Base-by-base conservation (phyloP, 2,888 invertebrate genomes). In the Philereme transversata region DNA sequence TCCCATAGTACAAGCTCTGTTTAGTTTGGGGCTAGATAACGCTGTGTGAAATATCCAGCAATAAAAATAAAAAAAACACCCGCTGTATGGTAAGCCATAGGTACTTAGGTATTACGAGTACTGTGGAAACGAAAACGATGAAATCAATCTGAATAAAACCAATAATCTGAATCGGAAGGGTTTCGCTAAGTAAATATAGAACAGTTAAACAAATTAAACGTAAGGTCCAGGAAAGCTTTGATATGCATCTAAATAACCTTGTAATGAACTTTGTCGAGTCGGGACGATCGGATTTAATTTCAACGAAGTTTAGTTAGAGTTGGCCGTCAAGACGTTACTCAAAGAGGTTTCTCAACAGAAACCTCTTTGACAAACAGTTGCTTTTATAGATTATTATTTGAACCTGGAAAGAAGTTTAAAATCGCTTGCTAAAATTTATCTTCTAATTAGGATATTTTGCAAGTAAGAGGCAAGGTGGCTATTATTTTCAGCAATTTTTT, bases 231-330 rank as follows among this genome's bases (percentile, higher is more conserved):
- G 11, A 44, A 49, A 40, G 44, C 48, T 53, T 54, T 46, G 46
- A 45, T n/a, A 40, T 52, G 51, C 54, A 60, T 4, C 45, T 40
- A 49, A 48, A 53, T 40, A 34, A 50, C 44, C 43, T 49, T 49
- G 50, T 34, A 7, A 46, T 40, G 43, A 51, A 35, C 43, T 44
- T 51, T 10, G 36, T 52, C 11, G 52, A 52, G 52, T 52, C 41
- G 36, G 51, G 45, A n/a, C 33, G 36, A 52, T 10, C 10, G 45
- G 11, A 44, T 10, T 52, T 11, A 45, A 45, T 5, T 52, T 45
- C 41, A 45, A 10, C 22, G 9, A 33, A 36, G 45, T 52, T 52
- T 52, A 44, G 52, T 44, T 52, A 5, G 7, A 36, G 3, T 36
- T 36, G 36, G 36, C 0, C 5, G 36, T 36, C 7, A 3, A 3